Base-by-base conservation (phyloP, 2,888 invertebrate genomes). In the Ariolimax columbianus region DNA sequence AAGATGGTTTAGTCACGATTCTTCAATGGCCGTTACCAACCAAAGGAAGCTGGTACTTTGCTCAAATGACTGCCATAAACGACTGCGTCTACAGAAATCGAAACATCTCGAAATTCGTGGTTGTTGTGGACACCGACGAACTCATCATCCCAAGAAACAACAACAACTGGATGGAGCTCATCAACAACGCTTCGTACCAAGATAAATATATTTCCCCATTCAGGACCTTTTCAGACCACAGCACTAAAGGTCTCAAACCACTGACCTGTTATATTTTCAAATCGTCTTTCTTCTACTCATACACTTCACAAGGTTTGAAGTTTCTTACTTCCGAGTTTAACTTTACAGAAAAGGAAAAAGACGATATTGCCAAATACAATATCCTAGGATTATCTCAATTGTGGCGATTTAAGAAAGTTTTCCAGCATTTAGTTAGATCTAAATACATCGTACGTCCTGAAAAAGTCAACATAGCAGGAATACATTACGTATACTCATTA, bases 1-100 rank as follows among this genome's bases (percentile, higher is more conserved):
- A 30, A 7, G 36, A 78, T 43, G 85, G 85, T 33, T 23, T 85
- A 26, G n/a, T 81, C 26, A 85, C 85, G 0, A 77, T 85, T 30
- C 43, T 68, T 17, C 75, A 43, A 33, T 85, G 85, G 85, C 33
- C 81, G 1, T 17, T 84, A 33, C 84, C 84, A n/a, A 79, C 66
- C 7, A 1, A 30, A 23, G 51, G 30, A 51, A 51, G 47, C 33
- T 38, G 55, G n/a, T 72, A 78, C 66, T 66, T 33, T 19, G 63
- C n/a, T 26, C 78, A 84, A 55, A 72, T 79, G 59, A n/a, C 68
- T 0, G 70, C 72, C 19, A 36, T 84, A n/a, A 84, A 84, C 59
- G 84, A 84, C 30, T 84, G 84, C 19, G 9, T 68, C 23, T 83
- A 79, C 33, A 36, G 79, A 68, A 83, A 83, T 30, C 30, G 83